phyloP scores from a whole-genome alignment of 2,888 invertebrate species.

The Pristionchus fissidentatus region DNA sequence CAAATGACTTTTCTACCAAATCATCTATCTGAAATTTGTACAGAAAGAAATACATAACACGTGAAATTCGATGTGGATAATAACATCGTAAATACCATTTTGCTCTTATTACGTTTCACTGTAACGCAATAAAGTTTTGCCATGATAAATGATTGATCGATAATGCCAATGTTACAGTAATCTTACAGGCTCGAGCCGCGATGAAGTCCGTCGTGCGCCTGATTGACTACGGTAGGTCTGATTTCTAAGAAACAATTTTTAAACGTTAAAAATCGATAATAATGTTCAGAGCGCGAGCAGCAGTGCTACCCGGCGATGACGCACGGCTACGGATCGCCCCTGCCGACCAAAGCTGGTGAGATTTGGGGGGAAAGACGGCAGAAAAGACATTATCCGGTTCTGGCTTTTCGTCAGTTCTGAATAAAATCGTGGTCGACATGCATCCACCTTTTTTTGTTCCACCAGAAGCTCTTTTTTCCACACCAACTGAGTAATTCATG shows the following conservation, averaged over 20 bases:
- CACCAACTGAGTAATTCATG: too few relatives aligned
- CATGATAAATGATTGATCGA: not conserved
- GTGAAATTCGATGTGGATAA: too few relatives aligned
- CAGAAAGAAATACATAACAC: too few relatives aligned
- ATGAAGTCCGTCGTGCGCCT: constrained; percentile 18
- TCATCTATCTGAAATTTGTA: too few relatives aligned
- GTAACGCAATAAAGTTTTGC: not conserved
- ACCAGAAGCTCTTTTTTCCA: too few relatives aligned
- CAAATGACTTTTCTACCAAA: too few relatives aligned
- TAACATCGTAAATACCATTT: too few relatives aligned
- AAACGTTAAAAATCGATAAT: not conserved
- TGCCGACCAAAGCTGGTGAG: not conserved
- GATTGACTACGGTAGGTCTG: not conserved
- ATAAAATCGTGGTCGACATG: too few relatives aligned
- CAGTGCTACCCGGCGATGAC: not conserved
- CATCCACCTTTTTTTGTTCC: too few relatives aligned
- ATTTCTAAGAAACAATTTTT: not conserved
- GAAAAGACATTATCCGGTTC: not conserved
- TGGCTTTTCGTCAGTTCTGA: too few relatives aligned
- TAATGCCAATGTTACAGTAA: too few relatives aligned
- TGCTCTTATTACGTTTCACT: not conserved
- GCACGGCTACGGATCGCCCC: constrained; percentile 34
- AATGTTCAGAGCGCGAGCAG: not conserved
- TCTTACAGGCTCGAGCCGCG: constrained; percentile 11
- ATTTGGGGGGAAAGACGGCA: not conserved